A percentile compares a stretch with the other conserved stretches of the same genome.
Conservation (phyloP, 2,888 invertebrate genomes). For the Mythimna impura region DNA sequence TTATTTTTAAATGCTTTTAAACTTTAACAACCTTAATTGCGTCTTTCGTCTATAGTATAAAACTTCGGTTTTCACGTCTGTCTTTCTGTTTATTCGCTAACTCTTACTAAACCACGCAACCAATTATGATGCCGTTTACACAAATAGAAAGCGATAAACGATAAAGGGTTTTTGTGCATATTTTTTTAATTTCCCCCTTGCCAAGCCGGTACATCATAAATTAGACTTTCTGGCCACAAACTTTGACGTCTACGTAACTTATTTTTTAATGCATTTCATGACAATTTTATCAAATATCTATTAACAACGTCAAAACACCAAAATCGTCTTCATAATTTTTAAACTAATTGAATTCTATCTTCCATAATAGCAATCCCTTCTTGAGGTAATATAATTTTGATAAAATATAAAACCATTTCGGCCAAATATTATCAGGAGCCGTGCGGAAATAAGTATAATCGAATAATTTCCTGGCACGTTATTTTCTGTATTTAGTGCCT, state of each 20-base stretch:
- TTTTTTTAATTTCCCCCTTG: no score
- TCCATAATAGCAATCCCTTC: neutral
- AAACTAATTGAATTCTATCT: neutral
- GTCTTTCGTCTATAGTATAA: no score
- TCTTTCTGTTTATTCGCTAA: no score
- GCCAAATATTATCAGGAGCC: slow-evolving; percentile 36
- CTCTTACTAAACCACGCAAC: no score
- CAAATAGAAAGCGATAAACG: no score
- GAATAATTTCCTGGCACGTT: slow-evolving; percentile 46
- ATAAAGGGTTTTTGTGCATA: no score
- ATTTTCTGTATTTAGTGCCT: slow-evolving; percentile 3
- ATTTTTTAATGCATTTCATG: neutral
- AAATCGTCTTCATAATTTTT: neutral
- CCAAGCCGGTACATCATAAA: neutral
- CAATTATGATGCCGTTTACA: no score
- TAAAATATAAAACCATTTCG: slow-evolving; percentile 21
- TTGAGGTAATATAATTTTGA: slow-evolving; percentile 10
- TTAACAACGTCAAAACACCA: no score
- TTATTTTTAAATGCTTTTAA: neutral
- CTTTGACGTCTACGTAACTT: neutral
- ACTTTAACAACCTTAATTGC: no score
- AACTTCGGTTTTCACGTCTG: no score
- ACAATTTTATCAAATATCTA: neutral
- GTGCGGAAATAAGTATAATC: slow-evolving; percentile 49
- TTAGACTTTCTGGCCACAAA: neutral